Evolutionary conservation across 2,888 invertebrate genomes (phyloP).

Genomic region (Orchesella flavescens): DNA sequence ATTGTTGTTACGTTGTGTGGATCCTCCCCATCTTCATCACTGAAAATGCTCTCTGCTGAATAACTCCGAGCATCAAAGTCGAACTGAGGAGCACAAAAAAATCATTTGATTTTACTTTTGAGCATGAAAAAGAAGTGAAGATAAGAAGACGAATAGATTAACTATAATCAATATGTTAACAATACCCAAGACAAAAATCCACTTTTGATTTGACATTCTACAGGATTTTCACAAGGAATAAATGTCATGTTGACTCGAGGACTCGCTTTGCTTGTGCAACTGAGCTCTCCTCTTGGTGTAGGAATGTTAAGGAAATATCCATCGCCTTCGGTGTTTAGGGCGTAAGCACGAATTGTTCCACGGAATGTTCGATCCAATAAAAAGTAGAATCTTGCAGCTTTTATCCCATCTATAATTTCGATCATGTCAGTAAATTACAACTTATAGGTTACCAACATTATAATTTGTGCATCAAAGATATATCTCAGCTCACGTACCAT

Average conservation of each 20-base stretch:
- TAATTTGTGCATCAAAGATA: too few species aligned
- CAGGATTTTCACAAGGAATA: conserved; percentile 66
- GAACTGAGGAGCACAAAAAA: conserved; percentile 30
- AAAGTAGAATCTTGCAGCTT: conserved; percentile 65
- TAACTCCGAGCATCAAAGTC: conserved; percentile 63
- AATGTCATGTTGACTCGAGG: conserved; percentile 66
- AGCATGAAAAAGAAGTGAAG: not conserved
- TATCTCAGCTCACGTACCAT: conserved; percentile 29
- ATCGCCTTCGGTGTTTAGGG: conserved; percentile 64
- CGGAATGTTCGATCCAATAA: conserved; percentile 61
- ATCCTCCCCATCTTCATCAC: conserved; percentile 63
- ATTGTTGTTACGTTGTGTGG: conserved; percentile 59
- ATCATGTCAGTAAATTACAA: too few species aligned
- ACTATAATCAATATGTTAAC: too few species aligned
- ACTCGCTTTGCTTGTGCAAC: conserved; percentile 62
- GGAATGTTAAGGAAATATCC: conserved; percentile 64
- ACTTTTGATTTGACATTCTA: conserved; percentile 67
- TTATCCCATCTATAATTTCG: conserved; percentile 50
- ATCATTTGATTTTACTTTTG: not conserved
- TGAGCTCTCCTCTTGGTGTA: conserved; percentile 64
- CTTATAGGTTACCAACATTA: too few species aligned
- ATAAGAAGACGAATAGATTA: too few species aligned
- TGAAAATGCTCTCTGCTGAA: conserved; percentile 62
- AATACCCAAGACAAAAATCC: conserved; percentile 58
- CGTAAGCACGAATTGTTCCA: conserved; percentile 64